These are phyloP conservation scores for Numida meleagris DNA, from an alignment of 2,113 vertebrate genomes.

Conservation along the genomic window DNA sequence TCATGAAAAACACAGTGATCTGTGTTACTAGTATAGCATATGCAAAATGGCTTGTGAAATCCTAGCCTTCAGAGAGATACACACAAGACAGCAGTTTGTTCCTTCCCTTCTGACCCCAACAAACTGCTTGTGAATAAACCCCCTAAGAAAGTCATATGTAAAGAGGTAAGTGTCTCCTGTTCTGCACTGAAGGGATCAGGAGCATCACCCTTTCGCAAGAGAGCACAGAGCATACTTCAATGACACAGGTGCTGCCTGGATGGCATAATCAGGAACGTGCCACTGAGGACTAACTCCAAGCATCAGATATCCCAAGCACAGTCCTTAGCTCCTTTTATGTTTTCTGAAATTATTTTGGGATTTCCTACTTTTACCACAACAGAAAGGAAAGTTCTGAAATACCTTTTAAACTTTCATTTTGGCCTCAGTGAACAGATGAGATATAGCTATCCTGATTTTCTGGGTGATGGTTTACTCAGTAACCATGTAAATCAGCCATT, in stretches of 20 bases:
- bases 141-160: not conserved
- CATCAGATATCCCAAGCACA: not conserved
- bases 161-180: not conserved
- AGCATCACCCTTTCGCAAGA: not conserved
- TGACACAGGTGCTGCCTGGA: not conserved
- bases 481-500: not conserved
- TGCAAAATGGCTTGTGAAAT: not conserved
- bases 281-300: not conserved
- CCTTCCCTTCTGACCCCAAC: not conserved
- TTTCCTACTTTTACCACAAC: not conserved
- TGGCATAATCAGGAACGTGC: not conserved
- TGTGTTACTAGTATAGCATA: accelerated
- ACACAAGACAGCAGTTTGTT: not conserved
- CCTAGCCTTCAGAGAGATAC: not conserved
- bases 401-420: not conserved
- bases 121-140: not conserved
- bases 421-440: not conserved
- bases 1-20: accelerated
- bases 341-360: not conserved
- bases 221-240: not conserved
- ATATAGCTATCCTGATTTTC: not conserved
- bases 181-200: not conserved
- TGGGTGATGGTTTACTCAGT: not conserved
- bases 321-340: not conserved
- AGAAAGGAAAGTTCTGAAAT: not conserved